Evolutionary conservation across 1,140 invertebrate genomes (phyloP).

Genomic region (Dreissena rostriformis): DNA sequence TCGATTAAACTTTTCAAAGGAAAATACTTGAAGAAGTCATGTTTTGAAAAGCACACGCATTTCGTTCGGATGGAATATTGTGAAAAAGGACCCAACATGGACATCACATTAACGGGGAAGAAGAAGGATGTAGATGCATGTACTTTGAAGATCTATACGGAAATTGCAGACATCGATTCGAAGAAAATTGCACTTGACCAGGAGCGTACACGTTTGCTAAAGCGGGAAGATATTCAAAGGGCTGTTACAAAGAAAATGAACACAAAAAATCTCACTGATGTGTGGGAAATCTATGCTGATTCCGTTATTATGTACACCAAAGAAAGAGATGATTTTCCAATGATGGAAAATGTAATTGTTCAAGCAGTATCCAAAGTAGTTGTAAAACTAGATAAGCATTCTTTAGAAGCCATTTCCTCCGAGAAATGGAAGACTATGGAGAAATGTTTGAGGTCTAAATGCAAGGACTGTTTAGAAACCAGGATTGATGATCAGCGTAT

Average conservation of each 20-base stretch:
- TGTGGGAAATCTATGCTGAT: conserved; percentile 51
- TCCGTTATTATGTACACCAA: conserved; percentile 42
- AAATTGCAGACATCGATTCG: not conserved
- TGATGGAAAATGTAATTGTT: conserved; percentile 43
- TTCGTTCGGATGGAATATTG: not conserved
- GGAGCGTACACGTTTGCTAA: conserved; percentile 25
- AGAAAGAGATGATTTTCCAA: conserved; percentile 43
- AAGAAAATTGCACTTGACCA: conserved; percentile 5
- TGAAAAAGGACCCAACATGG: not conserved
- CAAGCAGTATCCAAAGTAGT: conserved; percentile 36
- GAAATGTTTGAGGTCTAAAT: conserved; percentile 10
- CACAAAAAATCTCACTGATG: conserved; percentile 33
- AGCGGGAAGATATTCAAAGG: conserved; percentile 20
- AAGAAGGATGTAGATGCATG: not conserved
- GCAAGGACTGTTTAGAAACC: not conserved
- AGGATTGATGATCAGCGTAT: not conserved
- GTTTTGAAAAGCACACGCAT: too few relatives aligned
- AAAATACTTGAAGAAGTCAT: not conserved
- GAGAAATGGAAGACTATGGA: conserved; percentile 41
- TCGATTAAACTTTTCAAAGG: not conserved
- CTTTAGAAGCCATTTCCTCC: not conserved
- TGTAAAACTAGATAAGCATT: conserved; percentile 36
- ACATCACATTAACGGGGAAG: not conserved
- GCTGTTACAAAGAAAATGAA: conserved; percentile 48
- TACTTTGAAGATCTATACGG: conserved; percentile 24